A percentile compares a stretch with the other conserved stretches of the same genome.
Evolutionary conservation across 2,113 vertebrate genomes (phyloP).

Genomic region (Gadus macrocephalus): DNA sequence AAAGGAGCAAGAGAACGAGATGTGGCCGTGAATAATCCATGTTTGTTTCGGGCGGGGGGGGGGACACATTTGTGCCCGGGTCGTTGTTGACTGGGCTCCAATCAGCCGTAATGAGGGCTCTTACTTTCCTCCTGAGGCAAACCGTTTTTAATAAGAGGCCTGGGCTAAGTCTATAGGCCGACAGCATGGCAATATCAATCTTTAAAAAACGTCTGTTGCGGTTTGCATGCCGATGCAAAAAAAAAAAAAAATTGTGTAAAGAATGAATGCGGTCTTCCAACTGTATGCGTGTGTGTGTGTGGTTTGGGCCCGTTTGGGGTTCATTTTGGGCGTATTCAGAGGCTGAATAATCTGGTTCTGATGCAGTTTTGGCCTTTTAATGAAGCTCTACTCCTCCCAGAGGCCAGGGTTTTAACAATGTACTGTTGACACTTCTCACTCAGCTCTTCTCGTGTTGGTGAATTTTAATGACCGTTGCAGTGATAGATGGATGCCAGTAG

Average conservation of each 20-base stretch:
- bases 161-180: neutral
- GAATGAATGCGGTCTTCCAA: neutral
- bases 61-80: constrained; percentile 42
- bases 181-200: neutral
- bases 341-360: constrained; percentile 1
- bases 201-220: neutral
- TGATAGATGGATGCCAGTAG: neutral
- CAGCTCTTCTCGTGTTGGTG: no score
- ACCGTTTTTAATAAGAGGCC: constrained; percentile 14
- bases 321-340: neutral
- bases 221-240: neutral
- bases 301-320: neutral
- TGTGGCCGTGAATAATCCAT: constrained; percentile 60
- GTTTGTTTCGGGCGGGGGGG: constrained; percentile 51
- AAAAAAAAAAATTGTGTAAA: neutral
- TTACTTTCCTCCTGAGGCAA: constrained; percentile 14
- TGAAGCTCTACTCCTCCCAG: constrained; percentile 3
- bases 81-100: constrained; percentile 33
- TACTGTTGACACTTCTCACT: no score
- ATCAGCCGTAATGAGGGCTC: constrained; percentile 50
- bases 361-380: constrained; percentile 8
- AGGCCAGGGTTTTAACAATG: neutral
- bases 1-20: constrained; percentile 45
- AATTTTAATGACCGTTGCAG: neutral
- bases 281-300: neutral